Evolutionary conservation across 2,113 vertebrate genomes (phyloP), one percentile per base, ranked within the genome.

Genomic region (Progne subis): DNA sequence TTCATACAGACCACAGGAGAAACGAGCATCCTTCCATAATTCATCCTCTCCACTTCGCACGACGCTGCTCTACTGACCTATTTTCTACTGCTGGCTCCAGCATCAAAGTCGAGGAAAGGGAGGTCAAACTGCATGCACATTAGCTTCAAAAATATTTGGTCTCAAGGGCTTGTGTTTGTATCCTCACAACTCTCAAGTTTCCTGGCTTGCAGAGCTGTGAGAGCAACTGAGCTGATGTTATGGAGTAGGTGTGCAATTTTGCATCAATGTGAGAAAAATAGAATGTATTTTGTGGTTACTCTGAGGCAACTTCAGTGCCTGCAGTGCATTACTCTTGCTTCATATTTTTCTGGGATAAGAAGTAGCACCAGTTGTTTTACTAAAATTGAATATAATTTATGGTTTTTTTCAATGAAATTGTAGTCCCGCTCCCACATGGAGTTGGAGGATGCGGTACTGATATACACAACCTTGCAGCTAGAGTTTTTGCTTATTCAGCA

Each of bases 31-130:
- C 69, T 86, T 96, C 86, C 93, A 83, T 95, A 90, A 94, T 82
- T 93, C 64, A 92, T 86, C 88, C 47, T 49, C 50, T 44, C 75
- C 34, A 7, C 78, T 94, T 95, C 4, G 63, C 86, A 90, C 69
- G 12, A 59, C 60, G 68, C 31, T 90, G 93, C 64, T 83, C 90
- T 78, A 78, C 59, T 96, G 85, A 94, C 94, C 88, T 88, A 75
- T 88, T 95, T 95, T 83, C 90, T 88, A 21, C 56, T 91, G 71
- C 32, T 4, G 6, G 47, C n/a, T 92, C 56, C 52, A 60, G 75
- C 47, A 82, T 18, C 49, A 60, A 55, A 83, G 44, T 41, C 88
- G 60, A 75, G 88, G 39, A 32, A 80, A 39, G 47, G 63, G 41
- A 59, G 29, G 56, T 70, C 59, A 63, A 80, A 63, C 31, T 72